Percentiles rank a stretch among this genome's conserved stretches.
phyloP scores from a whole-genome alignment of 35 echinoderm and acorn worm species.

The Apostichopus californicus region DNA sequence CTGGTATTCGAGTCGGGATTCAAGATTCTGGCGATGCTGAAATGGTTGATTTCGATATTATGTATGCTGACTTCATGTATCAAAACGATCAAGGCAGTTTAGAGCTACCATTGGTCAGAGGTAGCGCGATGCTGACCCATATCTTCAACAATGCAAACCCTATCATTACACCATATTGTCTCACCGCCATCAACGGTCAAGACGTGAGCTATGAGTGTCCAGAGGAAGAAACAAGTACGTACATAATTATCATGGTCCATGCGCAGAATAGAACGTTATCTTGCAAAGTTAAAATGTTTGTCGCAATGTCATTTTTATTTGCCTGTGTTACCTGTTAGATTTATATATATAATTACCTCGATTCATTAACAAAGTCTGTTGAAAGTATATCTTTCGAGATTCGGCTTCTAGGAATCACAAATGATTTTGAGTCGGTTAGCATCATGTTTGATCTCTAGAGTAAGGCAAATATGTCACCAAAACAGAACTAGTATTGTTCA shows the following conservation, averaged over 20 bases:
- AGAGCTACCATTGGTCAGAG: slow-evolving; percentile 85
- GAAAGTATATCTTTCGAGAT: too few relatives aligned
- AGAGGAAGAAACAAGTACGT: slow-evolving; percentile 69
- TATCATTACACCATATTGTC: slow-evolving; percentile 73
- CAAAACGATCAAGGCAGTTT: slow-evolving; percentile 57
- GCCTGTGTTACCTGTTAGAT: too few relatives aligned
- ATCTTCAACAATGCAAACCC: slow-evolving; percentile 79
- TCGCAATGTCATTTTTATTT: too few relatives aligned
- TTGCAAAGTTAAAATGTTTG: too few relatives aligned
- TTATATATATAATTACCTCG: too few relatives aligned
- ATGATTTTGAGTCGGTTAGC: too few relatives aligned
- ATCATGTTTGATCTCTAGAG: too few relatives aligned
- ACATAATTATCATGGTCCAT: neutral
- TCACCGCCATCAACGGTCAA: slow-evolving; percentile 71
- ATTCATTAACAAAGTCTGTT: too few relatives aligned
- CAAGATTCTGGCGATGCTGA: slow-evolving; percentile 57
- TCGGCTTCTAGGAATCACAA: too few relatives aligned
- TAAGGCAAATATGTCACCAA: too few relatives aligned
- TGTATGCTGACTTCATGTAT: slow-evolving; percentile 88
- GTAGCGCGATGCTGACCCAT: slow-evolving; percentile 74
- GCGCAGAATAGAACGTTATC: too few relatives aligned
- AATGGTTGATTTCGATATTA: slow-evolving; percentile 85
- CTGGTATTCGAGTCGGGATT: slow-evolving; percentile 73
- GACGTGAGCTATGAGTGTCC: slow-evolving; percentile 59
- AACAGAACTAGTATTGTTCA: too few relatives aligned